Evolutionary conservation across 2,888 invertebrate species (phyloP), one percentile per base, ranked within the genome.

Genomic region (Mythimna impura): DNA sequence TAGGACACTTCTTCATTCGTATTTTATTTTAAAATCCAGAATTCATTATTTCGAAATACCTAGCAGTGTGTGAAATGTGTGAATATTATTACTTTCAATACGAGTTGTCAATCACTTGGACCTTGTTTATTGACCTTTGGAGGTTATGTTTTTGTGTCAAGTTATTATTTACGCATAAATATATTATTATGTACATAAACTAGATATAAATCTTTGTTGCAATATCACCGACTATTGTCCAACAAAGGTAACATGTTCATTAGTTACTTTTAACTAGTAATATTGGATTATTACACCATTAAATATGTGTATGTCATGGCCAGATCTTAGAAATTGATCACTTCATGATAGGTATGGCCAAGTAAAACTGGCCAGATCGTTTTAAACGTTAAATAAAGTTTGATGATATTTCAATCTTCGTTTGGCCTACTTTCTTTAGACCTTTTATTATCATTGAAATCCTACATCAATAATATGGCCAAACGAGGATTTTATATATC

Each of bases 131-230:
- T 64, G 30, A 54, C 25, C 30, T 66, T 69, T 62, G 25, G 36
- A 78, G 77, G 81, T 78, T 80, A 76, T 54, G 66, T 81, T 81
- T 80, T 65, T 69, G 52, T 58, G 36, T 22, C 66, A 57, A 76
- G 52, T 22, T 34, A 62, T 73, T 64, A 34, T 22, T n/a, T 47
- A 52, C 50, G 54, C 63, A 66, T n/a, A 3, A n/a, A n/a, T n/a
- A n/a, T n/a, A n/a, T n/a, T n/a, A n/a, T n/a, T 61, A 2, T 14
- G 20, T 34, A 34, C 7, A 1, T 2, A 8, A 30, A 36, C 14
- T 40, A 30, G 12, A 10, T 9, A 34, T 9, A 54, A 65, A 52
- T 12, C 50, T 73, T 73, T 80, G 67, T 74, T 61, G 30, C 52
- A 60, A 71, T 8, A 47, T 71, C 54, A 47, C 12, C 2, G 25